Percentiles rank a stretch among this genome's conserved stretches.
phyloP scores from a whole-genome alignment of 2,797 vertebrate species.

The Brachymystax lenok region DNA sequence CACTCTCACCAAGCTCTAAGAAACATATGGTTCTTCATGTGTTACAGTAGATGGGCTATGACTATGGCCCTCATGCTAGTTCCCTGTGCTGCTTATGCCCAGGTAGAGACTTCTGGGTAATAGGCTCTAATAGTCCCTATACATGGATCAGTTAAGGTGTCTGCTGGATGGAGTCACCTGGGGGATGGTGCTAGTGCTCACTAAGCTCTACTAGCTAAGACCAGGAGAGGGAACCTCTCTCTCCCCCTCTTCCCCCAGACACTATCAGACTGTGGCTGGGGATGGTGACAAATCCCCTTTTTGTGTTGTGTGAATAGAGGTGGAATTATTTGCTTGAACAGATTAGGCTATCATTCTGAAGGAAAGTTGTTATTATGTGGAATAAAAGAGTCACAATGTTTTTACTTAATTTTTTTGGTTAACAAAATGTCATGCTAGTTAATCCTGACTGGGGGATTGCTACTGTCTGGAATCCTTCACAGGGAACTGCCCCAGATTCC shows the following conservation, averaged over 20 bases:
- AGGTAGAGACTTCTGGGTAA: conserved; percentile 40
- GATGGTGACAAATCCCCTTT: conserved; percentile 65
- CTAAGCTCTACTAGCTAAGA: conserved; percentile 51
- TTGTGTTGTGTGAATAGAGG: conserved; percentile 62
- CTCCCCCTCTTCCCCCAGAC: conserved; percentile 53
- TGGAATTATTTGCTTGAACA: conserved; percentile 73
- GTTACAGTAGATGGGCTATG: conserved; percentile 40
- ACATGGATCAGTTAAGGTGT: neutral
- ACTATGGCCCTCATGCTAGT: conserved; percentile 46
- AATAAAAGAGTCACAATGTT: too few species aligned
- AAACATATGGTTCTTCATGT: too few species aligned
- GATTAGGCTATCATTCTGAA: conserved; percentile 71
- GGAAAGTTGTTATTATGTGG: conserved; percentile 62
- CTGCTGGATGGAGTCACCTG: conserved; percentile 6
- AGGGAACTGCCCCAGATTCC: conserved; percentile 66
- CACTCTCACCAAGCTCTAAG: too few species aligned
- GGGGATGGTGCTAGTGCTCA: neutral
- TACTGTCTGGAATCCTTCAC: conserved; percentile 24
- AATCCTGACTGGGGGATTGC: conserved; percentile 29
- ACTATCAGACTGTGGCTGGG: conserved; percentile 53
- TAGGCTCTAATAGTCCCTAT: conserved; percentile 39
- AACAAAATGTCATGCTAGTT: neutral
- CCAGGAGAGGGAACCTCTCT: conserved; percentile 56
- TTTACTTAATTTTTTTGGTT: too few species aligned
- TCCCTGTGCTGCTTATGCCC: conserved; percentile 15